Percentiles rank a stretch among this genome's conserved stretches.
Evolutionary conservation across 2,113 vertebrate species (phyloP).

Genomic region (Anser cygnoides): DNA sequence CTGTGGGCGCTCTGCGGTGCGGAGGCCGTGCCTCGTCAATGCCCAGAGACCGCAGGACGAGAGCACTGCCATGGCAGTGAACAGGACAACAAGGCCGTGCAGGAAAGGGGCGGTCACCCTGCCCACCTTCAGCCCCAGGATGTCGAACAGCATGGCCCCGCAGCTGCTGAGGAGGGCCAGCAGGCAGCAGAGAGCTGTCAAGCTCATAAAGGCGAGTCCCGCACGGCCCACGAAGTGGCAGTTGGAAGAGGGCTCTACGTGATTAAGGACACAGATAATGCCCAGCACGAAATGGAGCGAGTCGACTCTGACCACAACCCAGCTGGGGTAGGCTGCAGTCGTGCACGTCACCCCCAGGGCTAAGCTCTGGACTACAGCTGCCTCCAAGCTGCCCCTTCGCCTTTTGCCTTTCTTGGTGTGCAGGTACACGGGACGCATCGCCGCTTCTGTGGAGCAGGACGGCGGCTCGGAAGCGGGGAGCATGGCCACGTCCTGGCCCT

Average conservation of each 20-base stretch:
- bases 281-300: background rate
- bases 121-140: background rate
- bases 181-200: background rate
- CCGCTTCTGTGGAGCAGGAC: too few species aligned
- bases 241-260: background rate
- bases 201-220: background rate
- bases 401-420: background rate
- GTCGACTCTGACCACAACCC: background rate
- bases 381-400: background rate
- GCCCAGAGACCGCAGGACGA: background rate
- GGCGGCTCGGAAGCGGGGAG: background rate
- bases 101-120: background rate
- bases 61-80: background rate
- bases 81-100: background rate
- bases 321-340: background rate
- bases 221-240: background rate
- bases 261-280: background rate
- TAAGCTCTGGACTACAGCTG: background rate
- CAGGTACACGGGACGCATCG: too few species aligned
- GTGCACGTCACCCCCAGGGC: background rate
- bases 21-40: background rate
- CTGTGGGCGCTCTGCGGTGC: background rate
- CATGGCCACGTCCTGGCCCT: background rate
- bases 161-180: background rate
- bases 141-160: background rate